A percentile compares a stretch with the other conserved stretches of the same genome.
phyloP scores from a whole-genome alignment of 2,113 vertebrate genomes.

The Oryzias curvinotus region DNA sequence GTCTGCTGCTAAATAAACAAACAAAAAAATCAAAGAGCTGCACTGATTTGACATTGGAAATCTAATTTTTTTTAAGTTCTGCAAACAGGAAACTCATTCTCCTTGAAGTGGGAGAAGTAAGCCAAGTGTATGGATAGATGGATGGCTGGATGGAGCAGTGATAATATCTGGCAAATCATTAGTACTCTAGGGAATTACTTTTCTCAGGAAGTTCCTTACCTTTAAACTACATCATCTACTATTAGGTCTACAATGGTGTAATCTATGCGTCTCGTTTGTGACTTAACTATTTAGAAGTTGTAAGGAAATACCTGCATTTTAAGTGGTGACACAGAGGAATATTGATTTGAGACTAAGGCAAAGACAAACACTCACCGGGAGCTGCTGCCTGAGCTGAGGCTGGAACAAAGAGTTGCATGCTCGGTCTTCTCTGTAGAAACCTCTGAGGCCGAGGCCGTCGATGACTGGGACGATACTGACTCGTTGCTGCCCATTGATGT shows the following conservation, averaged over 20 bases:
- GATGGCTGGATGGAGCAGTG: no score
- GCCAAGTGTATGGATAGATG: no score
- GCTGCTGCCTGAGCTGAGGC: slow-evolving; percentile 71
- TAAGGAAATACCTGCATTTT: background rate
- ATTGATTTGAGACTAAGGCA: slow-evolving; percentile 4
- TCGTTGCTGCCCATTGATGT: slow-evolving; percentile 87
- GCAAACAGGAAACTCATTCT: no score
- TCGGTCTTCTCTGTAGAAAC: slow-evolving; percentile 74
- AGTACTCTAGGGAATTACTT: no score
- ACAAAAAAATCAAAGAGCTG: no score
- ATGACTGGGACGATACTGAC: slow-evolving; percentile 92
- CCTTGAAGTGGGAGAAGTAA: no score
- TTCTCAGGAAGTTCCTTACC: no score
- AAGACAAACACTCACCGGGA: slow-evolving; percentile 59
- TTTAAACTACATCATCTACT: no score
- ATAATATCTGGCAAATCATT: no score
- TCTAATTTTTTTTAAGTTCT: no score
- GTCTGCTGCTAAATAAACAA: no score
- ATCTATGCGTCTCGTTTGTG: background rate
- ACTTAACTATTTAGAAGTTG: background rate
- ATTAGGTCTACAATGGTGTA: background rate
- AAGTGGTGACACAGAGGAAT: background rate
- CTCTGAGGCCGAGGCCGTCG: slow-evolving; percentile 75
- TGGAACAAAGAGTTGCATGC: slow-evolving; percentile 71
- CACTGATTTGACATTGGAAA: no score